Conservation (phyloP, 2,113 vertebrate genomes). For the Sminthopsis crassicaudata region DNA sequence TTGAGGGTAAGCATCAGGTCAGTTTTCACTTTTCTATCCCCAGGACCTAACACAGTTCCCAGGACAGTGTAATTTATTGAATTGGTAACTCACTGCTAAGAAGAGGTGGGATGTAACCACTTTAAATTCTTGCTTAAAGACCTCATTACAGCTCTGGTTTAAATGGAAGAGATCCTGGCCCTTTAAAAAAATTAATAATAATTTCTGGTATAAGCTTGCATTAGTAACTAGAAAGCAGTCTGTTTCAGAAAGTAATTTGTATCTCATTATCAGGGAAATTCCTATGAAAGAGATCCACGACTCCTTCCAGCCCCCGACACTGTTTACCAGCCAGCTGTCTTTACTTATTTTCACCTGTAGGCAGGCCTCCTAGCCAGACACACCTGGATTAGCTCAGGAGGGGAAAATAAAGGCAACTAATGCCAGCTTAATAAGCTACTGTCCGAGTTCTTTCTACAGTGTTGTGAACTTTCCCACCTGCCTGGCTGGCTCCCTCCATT, state of each 20-base stretch:
- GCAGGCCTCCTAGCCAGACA: background rate
- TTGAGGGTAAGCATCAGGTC: background rate
- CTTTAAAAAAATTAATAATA: background rate
- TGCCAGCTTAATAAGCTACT: background rate
- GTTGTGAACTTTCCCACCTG: background rate
- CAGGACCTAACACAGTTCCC: background rate
- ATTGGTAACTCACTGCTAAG: background rate
- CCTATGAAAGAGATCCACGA: background rate
- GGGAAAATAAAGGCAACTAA: background rate
- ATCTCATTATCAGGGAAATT: background rate
- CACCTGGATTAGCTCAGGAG: background rate
- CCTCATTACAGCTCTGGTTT: background rate
- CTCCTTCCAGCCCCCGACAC: background rate
- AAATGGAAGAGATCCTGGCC: background rate
- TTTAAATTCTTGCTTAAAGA: background rate
- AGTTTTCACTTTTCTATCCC: background rate
- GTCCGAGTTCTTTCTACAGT: background rate
- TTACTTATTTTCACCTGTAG: background rate
- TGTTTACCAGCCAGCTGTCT: background rate
- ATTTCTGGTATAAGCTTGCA: background rate
- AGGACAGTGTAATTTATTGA: background rate
- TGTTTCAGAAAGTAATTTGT: constrained; percentile 1
- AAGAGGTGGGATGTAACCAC: background rate
- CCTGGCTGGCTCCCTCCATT: background rate
- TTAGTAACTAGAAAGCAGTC: background rate